A percentile compares a stretch with the other conserved stretches of the same genome.
phyloP scores from a whole-genome alignment of 1,140 invertebrate species.

The Hetaerina americana region DNA sequence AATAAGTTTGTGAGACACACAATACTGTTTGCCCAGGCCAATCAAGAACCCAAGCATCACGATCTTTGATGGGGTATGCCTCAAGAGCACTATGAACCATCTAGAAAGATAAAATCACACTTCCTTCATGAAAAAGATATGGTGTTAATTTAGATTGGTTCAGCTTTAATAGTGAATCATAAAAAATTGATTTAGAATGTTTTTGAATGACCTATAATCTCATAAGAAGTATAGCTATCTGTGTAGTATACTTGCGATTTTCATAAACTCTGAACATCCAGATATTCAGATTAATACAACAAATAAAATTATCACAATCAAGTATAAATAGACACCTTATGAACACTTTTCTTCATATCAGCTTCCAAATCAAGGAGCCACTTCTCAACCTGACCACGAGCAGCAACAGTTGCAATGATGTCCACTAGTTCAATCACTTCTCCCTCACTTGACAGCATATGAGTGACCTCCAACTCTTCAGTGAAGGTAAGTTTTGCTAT shows the following conservation, averaged over 20 bases:
- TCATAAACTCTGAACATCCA: too few species aligned
- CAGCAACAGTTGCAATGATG: conserved; percentile 70
- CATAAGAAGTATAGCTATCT: too few species aligned
- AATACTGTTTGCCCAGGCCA: conserved; percentile 86
- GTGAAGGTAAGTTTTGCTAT: conserved; percentile 80
- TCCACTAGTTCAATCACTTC: conserved; percentile 68
- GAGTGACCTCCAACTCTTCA: conserved; percentile 70
- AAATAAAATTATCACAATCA: conserved; percentile 34
- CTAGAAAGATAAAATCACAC: conserved; percentile 22
- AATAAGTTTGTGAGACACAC: conserved; percentile 74
- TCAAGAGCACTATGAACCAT: conserved; percentile 38
- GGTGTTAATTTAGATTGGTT: background rate
- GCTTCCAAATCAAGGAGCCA: conserved; percentile 85
- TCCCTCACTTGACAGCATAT: conserved; percentile 80
- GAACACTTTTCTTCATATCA: conserved; percentile 82
- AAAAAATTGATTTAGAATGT: background rate
- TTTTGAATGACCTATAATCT: background rate
- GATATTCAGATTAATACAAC: too few species aligned
- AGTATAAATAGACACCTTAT: conserved; percentile 33
- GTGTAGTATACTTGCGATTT: too few species aligned
- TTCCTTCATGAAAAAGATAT: background rate
- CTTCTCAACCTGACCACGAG: conserved; percentile 93
- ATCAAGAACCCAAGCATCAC: conserved; percentile 68
- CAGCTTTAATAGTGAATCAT: background rate
- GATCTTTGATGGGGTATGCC: conserved; percentile 47